Evolutionary conservation across 1,140 invertebrate genomes (phyloP).

Genomic region (Pseudomyrmex flavicornis): DNA sequence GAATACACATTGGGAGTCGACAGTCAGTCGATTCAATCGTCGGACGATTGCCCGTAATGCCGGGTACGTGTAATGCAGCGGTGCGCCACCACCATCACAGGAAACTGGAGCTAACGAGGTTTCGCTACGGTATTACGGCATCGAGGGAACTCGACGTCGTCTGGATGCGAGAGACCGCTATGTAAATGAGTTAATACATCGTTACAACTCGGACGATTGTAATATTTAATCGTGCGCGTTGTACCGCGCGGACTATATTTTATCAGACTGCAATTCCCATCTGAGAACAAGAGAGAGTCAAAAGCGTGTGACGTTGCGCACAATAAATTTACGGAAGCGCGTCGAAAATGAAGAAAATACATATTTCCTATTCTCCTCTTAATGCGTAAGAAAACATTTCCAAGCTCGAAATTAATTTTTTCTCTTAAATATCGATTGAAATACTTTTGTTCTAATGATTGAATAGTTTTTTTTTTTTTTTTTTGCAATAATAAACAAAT

Average conservation of each 20-base stretch:
- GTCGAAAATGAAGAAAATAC: background rate
- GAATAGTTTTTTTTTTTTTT: too few species aligned
- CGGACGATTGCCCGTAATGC: conserved; percentile 67
- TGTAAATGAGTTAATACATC: conserved; percentile 72
- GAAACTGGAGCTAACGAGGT: conserved; percentile 53
- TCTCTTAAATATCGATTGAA: background rate
- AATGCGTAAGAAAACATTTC: too few species aligned
- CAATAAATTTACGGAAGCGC: background rate
- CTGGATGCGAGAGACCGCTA: conserved; percentile 48
- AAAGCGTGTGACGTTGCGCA: background rate
- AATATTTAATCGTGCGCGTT: conserved; percentile 67
- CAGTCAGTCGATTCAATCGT: conserved; percentile 68
- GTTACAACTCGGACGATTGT: conserved; percentile 69
- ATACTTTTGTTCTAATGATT: background rate
- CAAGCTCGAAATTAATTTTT: too few species aligned
- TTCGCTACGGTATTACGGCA: conserved; percentile 45
- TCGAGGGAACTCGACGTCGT: conserved; percentile 50
- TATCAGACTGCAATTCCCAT: conserved; percentile 6
- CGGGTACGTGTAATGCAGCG: conserved; percentile 51
- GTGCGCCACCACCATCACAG: conserved; percentile 44
- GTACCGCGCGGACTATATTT: conserved; percentile 5
- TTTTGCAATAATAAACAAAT: background rate
- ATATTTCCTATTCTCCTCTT: too few species aligned
- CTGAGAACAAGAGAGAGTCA: conserved; percentile 9
- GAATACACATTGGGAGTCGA: conserved; percentile 67